These are phyloP conservation scores for Nesogale talazaci DNA, from an alignment of 2,113 vertebrate genomes.

Conservation along the genomic window DNA sequence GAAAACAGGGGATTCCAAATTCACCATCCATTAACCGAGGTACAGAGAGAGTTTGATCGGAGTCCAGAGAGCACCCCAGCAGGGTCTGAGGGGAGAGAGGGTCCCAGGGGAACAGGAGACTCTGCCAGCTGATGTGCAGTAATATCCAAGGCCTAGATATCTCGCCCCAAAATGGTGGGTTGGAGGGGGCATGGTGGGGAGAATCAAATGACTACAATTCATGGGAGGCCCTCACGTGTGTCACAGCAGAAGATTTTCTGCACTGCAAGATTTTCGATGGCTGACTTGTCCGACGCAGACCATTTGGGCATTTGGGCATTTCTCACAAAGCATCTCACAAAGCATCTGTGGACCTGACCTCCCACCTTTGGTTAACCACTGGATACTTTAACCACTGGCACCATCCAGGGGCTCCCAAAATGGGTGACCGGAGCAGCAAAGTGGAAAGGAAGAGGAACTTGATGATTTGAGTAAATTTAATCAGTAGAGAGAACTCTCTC, in stretches of 20 bases:
- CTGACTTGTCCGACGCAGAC: background rate
- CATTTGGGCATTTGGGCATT: too few relatives aligned
- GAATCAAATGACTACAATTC: background rate
- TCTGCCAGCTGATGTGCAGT: too few relatives aligned
- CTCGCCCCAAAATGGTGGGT: background rate
- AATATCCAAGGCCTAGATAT: background rate
- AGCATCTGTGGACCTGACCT: background rate
- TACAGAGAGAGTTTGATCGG: too few relatives aligned
- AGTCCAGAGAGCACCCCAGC: too few relatives aligned
- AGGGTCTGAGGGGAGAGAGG: too few relatives aligned
- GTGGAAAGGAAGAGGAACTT: background rate
- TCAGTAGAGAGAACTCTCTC: background rate
- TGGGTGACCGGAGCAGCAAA: background rate
- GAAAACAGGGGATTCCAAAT: conserved; percentile 33
- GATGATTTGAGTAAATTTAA: background rate
- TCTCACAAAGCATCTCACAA: background rate
- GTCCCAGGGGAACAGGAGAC: too few relatives aligned
- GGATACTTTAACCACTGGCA: background rate
- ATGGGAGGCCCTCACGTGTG: background rate
- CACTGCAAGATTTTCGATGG: background rate
- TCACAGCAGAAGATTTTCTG: background rate
- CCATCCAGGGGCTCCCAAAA: background rate
- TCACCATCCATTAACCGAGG: background rate
- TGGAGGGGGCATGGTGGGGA: background rate
- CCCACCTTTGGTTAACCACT: background rate